phyloP scores from a whole-genome alignment of 2,888 invertebrate genomes.

The Euspilapteryx auroguttella region DNA sequence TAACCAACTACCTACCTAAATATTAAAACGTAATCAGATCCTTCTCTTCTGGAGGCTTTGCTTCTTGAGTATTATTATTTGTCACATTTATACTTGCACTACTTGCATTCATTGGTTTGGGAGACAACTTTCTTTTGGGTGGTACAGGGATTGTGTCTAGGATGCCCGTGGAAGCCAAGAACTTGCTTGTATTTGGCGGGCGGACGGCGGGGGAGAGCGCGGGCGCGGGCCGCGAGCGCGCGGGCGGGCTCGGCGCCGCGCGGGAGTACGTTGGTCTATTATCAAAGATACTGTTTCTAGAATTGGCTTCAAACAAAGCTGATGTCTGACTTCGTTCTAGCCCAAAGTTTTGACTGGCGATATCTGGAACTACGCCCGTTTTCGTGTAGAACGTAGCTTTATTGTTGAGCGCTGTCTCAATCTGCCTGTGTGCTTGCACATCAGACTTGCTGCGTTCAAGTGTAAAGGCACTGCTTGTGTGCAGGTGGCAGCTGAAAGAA shows the following conservation, averaged over 20 bases:
- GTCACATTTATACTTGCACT: conserved; percentile 1
- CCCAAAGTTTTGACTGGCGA: conserved; percentile 17
- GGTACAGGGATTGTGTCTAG: conserved; percentile 34
- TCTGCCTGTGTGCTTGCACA: conserved; percentile 32
- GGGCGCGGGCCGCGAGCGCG: conserved; percentile 39
- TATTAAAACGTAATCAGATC: conserved; percentile 47
- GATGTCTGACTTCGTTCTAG: conserved; percentile 48
- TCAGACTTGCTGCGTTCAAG: conserved; percentile 50
- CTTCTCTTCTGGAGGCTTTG: conserved; percentile 11
- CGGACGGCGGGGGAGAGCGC: conserved; percentile 30
- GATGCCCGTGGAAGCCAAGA: conserved; percentile 27
- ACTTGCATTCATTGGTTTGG: conserved; percentile 15
- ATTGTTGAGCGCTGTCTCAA: conserved; percentile 20
- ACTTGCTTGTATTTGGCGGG: conserved; percentile 20
- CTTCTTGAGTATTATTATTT: background rate
- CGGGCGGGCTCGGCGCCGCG: conserved; percentile 49
- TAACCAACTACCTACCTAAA: too few relatives aligned
- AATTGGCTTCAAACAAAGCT: conserved; percentile 21
- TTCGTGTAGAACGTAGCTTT: conserved; percentile 38
- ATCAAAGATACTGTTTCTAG: conserved; percentile 35
- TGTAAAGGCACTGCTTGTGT: conserved; percentile 38
- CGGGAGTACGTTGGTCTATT: conserved; percentile 35
- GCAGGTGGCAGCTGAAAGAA: conserved; percentile 49
- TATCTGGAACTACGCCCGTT: conserved; percentile 9
- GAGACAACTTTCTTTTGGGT: conserved; percentile 39